Conservation (phyloP, 2,888 invertebrate genomes). For the Lordiphosa fenestrarum region DNA sequence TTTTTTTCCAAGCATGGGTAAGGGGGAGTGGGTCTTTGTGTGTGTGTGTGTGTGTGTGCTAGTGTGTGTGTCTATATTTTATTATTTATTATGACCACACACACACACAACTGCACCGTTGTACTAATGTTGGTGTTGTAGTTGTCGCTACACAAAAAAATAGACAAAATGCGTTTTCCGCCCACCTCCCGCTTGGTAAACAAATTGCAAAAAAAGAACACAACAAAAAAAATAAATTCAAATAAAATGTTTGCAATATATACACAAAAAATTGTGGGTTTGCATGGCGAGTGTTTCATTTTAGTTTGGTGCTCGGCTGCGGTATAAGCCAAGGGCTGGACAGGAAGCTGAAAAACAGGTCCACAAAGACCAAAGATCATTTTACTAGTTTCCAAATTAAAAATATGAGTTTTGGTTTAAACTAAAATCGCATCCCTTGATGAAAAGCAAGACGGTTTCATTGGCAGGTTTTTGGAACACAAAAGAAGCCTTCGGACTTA, state of each 20-base stretch:
- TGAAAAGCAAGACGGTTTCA: too few species aligned
- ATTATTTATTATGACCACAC: constrained; percentile 71
- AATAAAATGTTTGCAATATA: constrained; percentile 68
- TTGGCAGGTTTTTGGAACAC: too few species aligned
- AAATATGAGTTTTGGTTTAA: background rate
- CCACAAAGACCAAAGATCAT: background rate
- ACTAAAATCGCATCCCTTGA: too few species aligned
- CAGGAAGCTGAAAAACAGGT: constrained; percentile 2
- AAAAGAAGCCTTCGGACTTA: too few species aligned
- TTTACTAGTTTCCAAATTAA: background rate
- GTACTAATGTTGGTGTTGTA: constrained; percentile 34
- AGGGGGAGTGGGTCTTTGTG: constrained; percentile 3
- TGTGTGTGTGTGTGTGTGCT: constrained; percentile 38
- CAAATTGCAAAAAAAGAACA: constrained; percentile 26
- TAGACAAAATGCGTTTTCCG: constrained; percentile 55
- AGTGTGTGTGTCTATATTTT: constrained; percentile 54
- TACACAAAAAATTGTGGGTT: constrained; percentile 41
- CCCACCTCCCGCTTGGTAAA: constrained; percentile 3
- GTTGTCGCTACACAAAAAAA: constrained; percentile 65
- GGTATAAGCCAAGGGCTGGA: constrained; percentile 40
- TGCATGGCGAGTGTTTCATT: constrained; percentile 40
- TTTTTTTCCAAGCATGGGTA: constrained; percentile 1
- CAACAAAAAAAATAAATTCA: constrained; percentile 63
- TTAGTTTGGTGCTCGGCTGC: constrained; percentile 56
- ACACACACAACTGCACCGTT: constrained; percentile 21